Evolutionary conservation across 1,140 invertebrate genomes (phyloP), one percentile per base, ranked within the genome.

Genomic region (Coenobita brevimanus): DNA sequence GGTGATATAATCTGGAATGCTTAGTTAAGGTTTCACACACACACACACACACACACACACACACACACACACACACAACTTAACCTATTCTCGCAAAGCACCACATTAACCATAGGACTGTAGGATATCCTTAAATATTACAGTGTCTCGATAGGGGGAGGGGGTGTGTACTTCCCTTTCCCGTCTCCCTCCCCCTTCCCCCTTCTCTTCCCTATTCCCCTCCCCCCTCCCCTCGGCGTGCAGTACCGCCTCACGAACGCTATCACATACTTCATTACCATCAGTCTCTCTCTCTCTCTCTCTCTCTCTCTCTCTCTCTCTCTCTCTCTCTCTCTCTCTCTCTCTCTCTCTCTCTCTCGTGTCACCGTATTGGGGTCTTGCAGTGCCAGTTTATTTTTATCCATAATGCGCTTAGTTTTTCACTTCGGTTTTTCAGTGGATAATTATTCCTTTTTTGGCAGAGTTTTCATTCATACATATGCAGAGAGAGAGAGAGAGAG

Each of bases 231-330:
- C 27, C 75, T 78, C 0, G 21, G 2, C 27, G 1, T 60, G 8
- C 62, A 2, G 57, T 30, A 13, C 6, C 41, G 30, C 27, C 0
- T 62, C 46, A 33, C 46, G 57, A 10, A 17, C n/a, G 57, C 46
- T 80, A 21, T 57, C n/a, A 30, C 27, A 33, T 30, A 33, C n/a
- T 80, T 30, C 36, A 3, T 60, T 24, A 30, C 33, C 21, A 0
- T 62, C 46, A 62, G 0, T 60, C 57, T 62, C 15, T 81, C 57
- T 67, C 36, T 82, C 60, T 82, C 62, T 67, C 36, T 82, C 80
- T 67, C 62, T 82, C 41, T 67, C 80, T 46, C 80, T 67, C 60
- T 62, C 54, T 81, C 54, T 60, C 3, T 1, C 13, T 60, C 30
- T 2, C 54, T 79, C 73, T 43, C 73, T 38, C 73, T 38, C 73